Base-by-base conservation (phyloP, 2,888 invertebrate genomes). In the Luffia ferchaultella region DNA sequence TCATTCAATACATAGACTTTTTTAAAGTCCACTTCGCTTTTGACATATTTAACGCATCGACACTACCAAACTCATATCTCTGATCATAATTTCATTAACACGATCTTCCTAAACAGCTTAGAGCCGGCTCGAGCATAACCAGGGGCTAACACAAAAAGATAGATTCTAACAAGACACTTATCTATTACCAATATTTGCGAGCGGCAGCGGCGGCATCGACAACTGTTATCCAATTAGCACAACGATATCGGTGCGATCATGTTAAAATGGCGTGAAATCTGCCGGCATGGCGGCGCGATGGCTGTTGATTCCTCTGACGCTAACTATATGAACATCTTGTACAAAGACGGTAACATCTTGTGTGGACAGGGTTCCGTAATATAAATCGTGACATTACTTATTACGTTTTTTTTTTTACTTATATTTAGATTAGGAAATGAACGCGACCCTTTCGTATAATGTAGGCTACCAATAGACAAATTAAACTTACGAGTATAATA, bases 171-270 rank as follows among this genome's bases (percentile, higher is more conserved):
- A 42, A 48, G 42, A 30, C 42, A 52, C 46, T 46, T 49, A 52
- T 49, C 46, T 41, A 43, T 46, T 50, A 52, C 45, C 50, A 50
- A 48, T 52, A 52, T 50, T 50, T 50, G 50, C 41, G 45, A 48
- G 46, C 42, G 46, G 20, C 44, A 48, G 46, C 42, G 46, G 20
- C 50, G 42, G 30, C 50, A 46, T 48, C 52, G 53, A 56, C 50
- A 53, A 56, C 58, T 61, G 62, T 64, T 63, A 67, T 62, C 65
- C 62, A 68, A 68, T 71, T 68, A 72, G 60, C 62, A 60, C 58
- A 56, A 53, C 57, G 54, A 57, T 63, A 60, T 60, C 62, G 59
- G 53, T 50, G 51, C 55, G 57, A 62, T 64, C 62, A 61, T 57
- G 58, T 61, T 60, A 62, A 63, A 63, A 59, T 58, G 61, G 3